Conservation (phyloP, 2,113 vertebrate species). For the Thunnus maccoyii region DNA sequence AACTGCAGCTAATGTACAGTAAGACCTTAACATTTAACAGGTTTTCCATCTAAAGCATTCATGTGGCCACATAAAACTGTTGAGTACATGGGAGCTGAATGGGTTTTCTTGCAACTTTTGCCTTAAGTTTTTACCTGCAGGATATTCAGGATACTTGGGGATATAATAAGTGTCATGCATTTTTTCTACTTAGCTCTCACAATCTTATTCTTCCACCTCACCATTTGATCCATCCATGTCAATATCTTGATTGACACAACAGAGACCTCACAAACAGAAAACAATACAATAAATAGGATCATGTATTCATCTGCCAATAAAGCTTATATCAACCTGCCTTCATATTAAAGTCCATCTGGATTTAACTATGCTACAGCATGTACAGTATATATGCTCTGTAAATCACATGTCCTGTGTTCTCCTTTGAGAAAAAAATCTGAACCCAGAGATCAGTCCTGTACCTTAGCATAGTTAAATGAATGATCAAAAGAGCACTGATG, state of each 20-base stretch:
- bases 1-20: conserved; percentile 23
- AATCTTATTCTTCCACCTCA: not conserved
- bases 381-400: too few relatives aligned
- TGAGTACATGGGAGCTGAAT: conserved; percentile 5
- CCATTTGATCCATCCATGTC: not conserved
- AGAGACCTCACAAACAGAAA: not conserved
- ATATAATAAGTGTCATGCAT: not conserved
- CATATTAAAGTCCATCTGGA: too few relatives aligned
- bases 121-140: conserved; percentile 13
- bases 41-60: conserved; percentile 25
- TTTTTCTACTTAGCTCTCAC: not conserved
- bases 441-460: too few relatives aligned
- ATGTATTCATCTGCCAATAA: too few relatives aligned
- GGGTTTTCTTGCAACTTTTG: not conserved
- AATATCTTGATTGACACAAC: not conserved
- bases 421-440: too few relatives aligned
- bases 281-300: too few relatives aligned
- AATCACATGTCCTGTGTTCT: too few relatives aligned
- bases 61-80: conserved; percentile 9
- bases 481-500: too few relatives aligned
- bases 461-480: too few relatives aligned
- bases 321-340: too few relatives aligned
- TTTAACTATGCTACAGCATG: too few relatives aligned
- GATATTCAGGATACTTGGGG: conserved; percentile 9
- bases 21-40: conserved; percentile 13